Percentiles rank a stretch among this genome's conserved stretches.
Conservation (phyloP, 1,140 invertebrate species). For the Agraylea sexmaculata region DNA sequence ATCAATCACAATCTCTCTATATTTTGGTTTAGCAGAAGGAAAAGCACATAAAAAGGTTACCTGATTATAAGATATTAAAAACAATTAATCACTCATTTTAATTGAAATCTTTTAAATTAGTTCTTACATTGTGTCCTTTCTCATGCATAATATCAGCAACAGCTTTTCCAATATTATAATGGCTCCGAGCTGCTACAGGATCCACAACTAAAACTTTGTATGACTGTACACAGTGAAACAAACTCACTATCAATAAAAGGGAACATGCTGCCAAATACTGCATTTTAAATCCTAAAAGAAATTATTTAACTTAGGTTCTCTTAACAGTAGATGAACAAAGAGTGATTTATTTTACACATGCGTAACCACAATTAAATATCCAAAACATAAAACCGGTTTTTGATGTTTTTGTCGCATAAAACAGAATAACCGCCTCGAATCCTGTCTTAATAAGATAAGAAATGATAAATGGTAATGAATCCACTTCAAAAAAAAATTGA, state of each 20-base stretch:
- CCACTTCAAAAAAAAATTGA: no score
- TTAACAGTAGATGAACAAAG: no score
- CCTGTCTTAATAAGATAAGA: no score
- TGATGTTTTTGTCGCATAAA: no score
- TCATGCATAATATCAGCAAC: constrained; percentile 13
- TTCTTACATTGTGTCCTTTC: constrained; percentile 15
- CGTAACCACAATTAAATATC: no score
- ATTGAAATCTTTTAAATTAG: neutral
- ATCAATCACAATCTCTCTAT: constrained; percentile 9
- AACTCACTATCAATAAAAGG: neutral
- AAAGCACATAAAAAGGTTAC: constrained; percentile 7
- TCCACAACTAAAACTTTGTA: constrained; percentile 15
- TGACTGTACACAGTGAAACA: neutral
- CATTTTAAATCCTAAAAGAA: no score
- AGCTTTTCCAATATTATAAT: constrained; percentile 15
- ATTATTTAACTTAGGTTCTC: no score
- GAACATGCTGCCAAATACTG: no score
- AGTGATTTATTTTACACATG: no score
- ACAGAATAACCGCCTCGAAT: no score
- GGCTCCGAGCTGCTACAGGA: constrained; percentile 10
- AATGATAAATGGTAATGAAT: no score
- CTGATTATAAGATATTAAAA: constrained; percentile 5
- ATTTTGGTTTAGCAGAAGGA: constrained; percentile 5
- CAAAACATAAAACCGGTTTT: no score
- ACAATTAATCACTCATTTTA: neutral